A percentile compares a stretch with the other conserved stretches of the same genome.
phyloP scores from a whole-genome alignment of 2,797 vertebrate species.

The Lerista edwardsae region DNA sequence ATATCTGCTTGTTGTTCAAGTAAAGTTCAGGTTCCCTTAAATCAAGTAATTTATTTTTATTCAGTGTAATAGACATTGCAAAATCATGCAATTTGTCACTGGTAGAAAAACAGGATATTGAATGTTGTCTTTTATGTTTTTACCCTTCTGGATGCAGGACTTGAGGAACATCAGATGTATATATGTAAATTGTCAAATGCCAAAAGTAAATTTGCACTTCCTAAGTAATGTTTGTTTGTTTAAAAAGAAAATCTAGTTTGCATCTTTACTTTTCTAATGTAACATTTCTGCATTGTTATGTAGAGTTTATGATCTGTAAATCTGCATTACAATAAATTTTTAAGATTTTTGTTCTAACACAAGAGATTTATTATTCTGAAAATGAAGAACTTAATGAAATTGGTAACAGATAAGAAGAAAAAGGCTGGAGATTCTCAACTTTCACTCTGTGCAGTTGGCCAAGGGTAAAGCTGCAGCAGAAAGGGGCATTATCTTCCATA shows the following conservation, averaged over 20 bases:
- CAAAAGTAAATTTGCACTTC: background rate
- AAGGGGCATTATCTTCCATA: too few relatives aligned
- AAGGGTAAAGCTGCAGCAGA: too few relatives aligned
- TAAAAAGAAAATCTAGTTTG: conserved; percentile 22
- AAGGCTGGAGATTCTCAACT: too few relatives aligned
- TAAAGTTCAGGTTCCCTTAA: background rate
- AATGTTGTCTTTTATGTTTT: background rate
- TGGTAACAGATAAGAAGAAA: too few relatives aligned
- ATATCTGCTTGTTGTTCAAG: background rate
- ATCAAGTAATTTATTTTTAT: background rate
- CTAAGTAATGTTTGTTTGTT: conserved; percentile 31
- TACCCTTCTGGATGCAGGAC: background rate
- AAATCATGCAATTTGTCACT: background rate
- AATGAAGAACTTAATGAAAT: background rate
- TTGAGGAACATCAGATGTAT: background rate
- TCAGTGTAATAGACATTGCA: background rate
- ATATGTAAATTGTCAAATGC: conserved; percentile 31
- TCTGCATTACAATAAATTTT: conserved; percentile 33
- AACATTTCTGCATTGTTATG: conserved; percentile 39
- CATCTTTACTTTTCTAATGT: conserved; percentile 58
- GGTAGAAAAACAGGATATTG: background rate
- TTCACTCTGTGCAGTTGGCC: too few relatives aligned
- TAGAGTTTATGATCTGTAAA: conserved; percentile 14
- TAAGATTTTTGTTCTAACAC: background rate
- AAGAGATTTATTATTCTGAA: background rate